Conservation (phyloP, 2,888 invertebrate genomes). For the Fragum sueziense region DNA sequence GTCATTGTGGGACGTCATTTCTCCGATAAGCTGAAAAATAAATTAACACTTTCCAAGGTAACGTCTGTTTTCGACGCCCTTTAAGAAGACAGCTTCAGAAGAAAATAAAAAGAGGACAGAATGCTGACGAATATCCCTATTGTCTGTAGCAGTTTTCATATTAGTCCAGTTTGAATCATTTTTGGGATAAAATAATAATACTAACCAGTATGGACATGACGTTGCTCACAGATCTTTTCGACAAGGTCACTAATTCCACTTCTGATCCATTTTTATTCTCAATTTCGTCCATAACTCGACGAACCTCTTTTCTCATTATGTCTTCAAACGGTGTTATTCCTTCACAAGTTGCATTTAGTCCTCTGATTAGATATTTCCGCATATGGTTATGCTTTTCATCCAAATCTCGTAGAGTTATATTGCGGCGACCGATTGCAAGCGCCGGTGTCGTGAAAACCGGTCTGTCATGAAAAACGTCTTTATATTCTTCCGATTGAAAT, state of each 20-base stretch:
- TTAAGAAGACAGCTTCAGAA: too few relatives aligned
- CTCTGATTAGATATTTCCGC: background rate
- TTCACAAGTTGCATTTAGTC: background rate
- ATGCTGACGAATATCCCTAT: too few relatives aligned
- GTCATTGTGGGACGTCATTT: background rate
- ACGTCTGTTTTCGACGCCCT: too few relatives aligned
- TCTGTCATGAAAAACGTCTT: background rate
- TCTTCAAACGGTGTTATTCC: background rate
- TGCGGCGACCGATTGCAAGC: background rate
- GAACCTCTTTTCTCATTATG: background rate
- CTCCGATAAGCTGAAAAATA: conserved; percentile 1
- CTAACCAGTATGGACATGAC: conserved; percentile 1
- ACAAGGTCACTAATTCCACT: background rate
- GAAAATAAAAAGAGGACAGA: too few relatives aligned
- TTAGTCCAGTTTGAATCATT: too few relatives aligned
- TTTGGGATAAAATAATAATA: background rate
- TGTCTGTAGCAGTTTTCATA: too few relatives aligned
- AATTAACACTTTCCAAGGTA: too few relatives aligned
- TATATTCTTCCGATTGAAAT: background rate
- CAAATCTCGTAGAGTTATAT: background rate
- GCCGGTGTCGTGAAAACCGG: background rate
- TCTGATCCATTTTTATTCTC: background rate
- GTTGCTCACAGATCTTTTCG: background rate
- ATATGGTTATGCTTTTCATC: background rate
- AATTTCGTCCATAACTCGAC: background rate